Conservation (phyloP, 2,797 vertebrate genomes). For the Melanotaenia boesemani region DNA sequence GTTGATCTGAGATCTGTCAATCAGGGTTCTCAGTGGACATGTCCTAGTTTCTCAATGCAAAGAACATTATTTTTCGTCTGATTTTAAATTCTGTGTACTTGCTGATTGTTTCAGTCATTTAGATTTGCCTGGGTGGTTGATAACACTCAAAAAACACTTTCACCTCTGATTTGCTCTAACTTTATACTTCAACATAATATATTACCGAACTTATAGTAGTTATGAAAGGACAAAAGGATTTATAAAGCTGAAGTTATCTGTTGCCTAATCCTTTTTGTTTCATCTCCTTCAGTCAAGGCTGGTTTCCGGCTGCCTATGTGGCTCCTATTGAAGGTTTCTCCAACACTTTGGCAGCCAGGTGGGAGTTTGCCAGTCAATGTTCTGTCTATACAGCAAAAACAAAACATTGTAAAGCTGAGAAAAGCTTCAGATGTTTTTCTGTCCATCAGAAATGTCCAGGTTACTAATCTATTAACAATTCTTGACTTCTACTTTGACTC, state of each 20-base stretch:
- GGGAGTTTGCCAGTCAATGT: not conserved
- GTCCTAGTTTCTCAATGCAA: too few species aligned
- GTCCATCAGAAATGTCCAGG: not conserved
- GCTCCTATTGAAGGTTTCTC: slow-evolving; percentile 83
- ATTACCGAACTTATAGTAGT: not conserved
- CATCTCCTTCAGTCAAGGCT: slow-evolving; percentile 87
- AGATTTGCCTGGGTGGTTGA: not conserved
- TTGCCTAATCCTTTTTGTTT: slow-evolving; percentile 12
- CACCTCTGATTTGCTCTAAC: not conserved
- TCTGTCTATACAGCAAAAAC: not conserved
- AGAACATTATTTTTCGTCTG: not conserved
- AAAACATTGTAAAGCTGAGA: not conserved
- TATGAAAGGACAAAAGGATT: not conserved
- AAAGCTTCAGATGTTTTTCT: not conserved
- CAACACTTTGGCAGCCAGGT: slow-evolving; percentile 72
- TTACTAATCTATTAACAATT: not conserved
- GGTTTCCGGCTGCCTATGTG: slow-evolving; percentile 96
- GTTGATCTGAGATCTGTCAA: too few species aligned
- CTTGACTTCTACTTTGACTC: not conserved
- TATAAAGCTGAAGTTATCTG: not conserved
- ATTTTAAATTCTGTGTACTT: not conserved
- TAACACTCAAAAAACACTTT: not conserved
- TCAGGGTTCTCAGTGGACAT: too few species aligned
- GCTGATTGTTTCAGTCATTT: not conserved
- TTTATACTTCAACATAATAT: not conserved